Evolutionary conservation across 2,113 vertebrate genomes (phyloP), one percentile per base, ranked within the genome.

Genomic region (Petrocephalus zakoni): DNA sequence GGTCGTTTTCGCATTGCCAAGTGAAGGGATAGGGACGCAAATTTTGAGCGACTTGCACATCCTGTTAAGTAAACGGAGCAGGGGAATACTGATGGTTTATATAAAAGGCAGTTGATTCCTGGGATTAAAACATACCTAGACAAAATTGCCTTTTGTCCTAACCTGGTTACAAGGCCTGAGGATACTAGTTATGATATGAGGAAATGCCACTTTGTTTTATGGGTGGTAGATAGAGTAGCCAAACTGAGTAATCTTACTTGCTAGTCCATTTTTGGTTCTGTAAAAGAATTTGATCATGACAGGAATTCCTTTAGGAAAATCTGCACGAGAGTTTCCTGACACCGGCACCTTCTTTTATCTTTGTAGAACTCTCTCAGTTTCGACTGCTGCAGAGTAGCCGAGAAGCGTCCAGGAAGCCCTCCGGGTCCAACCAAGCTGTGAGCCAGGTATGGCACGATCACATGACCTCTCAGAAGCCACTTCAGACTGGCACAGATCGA

Each of bases 401-500:
- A 91, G 98, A 98, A 91, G 97, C 94, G 87, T 89, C 90, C 90
- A 97, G 96, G 93, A 96, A 95, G 87, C 90, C 95, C 0, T 93
- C 95, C 75, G 93, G 94, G 5, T 51, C 88, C 68, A 93, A 90
- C 5, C 78, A 91, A 72, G 92, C 89, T 0, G 89, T 93, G 87
- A 93, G 90, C 94, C 96, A 96, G 96, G 96, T 95, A 92, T 85
- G 34, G 34, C 6, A 17, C 37, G 34, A 29, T 75, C 68, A 75
- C 68, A 37, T 75, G 29, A 37, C 68, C 68, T 42, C 11, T 29
- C 68, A 75, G 29, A 13, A 15, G 29, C 29, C 17, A 11, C 29
- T 75, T 75, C 29, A 52, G 25, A 13, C 49, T 25, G 47, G 46
- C 46, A 85, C 4, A 7, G 21, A 49, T 46, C 25, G 13, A 53